phyloP scores from a whole-genome alignment of 2,113 vertebrate genomes.

The Macquaria ambigua region DNA sequence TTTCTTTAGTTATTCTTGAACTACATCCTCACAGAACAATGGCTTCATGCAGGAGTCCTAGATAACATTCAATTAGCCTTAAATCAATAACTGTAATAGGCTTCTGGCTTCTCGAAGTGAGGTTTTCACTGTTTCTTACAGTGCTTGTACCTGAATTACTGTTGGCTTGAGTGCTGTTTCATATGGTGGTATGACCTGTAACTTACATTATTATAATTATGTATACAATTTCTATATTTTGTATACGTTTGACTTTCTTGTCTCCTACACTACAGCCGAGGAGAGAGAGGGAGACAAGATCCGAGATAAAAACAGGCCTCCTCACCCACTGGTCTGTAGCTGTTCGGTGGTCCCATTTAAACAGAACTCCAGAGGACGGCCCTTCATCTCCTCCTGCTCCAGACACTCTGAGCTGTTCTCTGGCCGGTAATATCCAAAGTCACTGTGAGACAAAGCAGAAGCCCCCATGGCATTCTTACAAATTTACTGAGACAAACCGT shows the following conservation, averaged over 20 bases:
- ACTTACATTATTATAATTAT: not conserved
- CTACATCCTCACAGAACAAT: constrained; percentile 6
- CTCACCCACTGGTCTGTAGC: constrained; percentile 91
- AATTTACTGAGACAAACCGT: not conserved
- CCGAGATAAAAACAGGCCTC: not conserved
- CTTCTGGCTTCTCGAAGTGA: no score
- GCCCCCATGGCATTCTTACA: not conserved
- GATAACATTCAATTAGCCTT: no score
- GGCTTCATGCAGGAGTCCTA: not conserved
- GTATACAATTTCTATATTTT: not conserved
- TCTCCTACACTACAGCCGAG: not conserved
- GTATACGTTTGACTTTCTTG: not conserved
- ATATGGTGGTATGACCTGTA: no score
- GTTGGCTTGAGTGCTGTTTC: no score
- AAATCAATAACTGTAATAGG: no score
- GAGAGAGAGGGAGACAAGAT: not conserved
- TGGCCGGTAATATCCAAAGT: constrained; percentile 93
- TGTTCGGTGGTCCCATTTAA: constrained; percentile 90
- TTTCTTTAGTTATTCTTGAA: constrained; percentile 10
- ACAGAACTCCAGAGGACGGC: constrained; percentile 91
- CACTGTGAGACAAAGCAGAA: constrained; percentile 80
- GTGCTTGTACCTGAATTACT: no score
- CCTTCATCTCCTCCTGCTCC: constrained; percentile 91
- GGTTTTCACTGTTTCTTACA: no score
- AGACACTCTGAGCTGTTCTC: constrained; percentile 90